These are phyloP conservation scores for Heteromurus nitidus DNA, from an alignment of 2,888 invertebrate genomes.

Conservation along the genomic window DNA sequence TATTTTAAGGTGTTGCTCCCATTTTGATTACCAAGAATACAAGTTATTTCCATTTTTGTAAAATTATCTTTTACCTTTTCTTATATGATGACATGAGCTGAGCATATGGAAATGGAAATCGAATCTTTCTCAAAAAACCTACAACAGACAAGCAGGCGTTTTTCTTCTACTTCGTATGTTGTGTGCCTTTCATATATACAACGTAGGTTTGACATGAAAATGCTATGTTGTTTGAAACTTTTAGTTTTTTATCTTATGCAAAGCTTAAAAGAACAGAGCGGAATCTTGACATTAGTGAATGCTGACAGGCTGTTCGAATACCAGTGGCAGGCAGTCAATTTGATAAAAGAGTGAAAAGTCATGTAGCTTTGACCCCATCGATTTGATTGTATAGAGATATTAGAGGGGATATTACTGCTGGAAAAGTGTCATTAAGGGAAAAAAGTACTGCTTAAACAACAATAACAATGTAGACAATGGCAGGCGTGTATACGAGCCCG, in stretches of 20 bases:
- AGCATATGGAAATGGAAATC: constrained; percentile 11
- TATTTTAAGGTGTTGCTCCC: constrained; percentile 40
- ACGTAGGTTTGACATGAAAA: no score
- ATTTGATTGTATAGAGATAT: constrained; percentile 7
- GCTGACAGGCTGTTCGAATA: constrained; percentile 33
- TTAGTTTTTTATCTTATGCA: no score
- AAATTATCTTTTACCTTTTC: constrained; percentile 29
- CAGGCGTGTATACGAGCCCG: constrained; percentile 29
- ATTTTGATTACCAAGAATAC: constrained; percentile 50
- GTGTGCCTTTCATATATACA: background rate
- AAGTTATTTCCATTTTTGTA: constrained; percentile 55
- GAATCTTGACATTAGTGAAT: constrained; percentile 8
- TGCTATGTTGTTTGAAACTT: no score
- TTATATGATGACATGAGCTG: background rate
- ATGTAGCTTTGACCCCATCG: constrained; percentile 45
- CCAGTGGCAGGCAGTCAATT: constrained; percentile 38
- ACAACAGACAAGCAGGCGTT: background rate
- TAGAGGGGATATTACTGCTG: constrained; percentile 24
- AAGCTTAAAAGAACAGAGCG: no score
- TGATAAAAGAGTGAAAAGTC: constrained; percentile 54
- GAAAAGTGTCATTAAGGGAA: constrained; percentile 29
- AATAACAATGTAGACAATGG: constrained; percentile 37
- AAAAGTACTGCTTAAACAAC: background rate
- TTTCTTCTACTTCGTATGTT: background rate
- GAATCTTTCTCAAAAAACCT: background rate